These are phyloP conservation scores for Troides helena DNA, from an alignment of 2,888 invertebrate genomes.

Conservation along the genomic window DNA sequence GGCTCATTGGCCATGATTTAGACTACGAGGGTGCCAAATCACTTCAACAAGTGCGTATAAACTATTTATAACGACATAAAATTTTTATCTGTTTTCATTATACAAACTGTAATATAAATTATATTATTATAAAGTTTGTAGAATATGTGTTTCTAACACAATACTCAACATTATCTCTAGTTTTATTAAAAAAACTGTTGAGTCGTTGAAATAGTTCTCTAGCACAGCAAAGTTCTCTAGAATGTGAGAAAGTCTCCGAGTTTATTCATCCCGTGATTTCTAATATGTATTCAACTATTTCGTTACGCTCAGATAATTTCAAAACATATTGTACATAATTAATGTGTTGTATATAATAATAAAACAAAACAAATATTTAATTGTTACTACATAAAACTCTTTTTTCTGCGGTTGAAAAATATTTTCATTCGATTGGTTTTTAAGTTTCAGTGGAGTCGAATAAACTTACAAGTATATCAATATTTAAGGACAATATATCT, in stretches of 20 bases:
- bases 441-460: too few species aligned
- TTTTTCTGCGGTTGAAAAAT: too few species aligned
- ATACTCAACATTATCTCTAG: too few species aligned
- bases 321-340: too few species aligned
- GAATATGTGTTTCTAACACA: too few species aligned
- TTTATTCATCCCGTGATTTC: background rate
- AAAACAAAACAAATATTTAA: background rate
- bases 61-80: background rate
- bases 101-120: too few species aligned
- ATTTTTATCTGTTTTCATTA: too few species aligned
- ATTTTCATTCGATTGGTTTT: too few species aligned
- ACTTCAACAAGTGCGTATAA: constrained; percentile 64
- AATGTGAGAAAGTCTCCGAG: background rate
- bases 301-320: background rate
- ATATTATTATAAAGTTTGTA: too few species aligned
- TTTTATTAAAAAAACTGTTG: too few species aligned
- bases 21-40: constrained; percentile 88
- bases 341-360: background rate
- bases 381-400: background rate
- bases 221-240: background rate
- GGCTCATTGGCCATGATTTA: constrained; percentile 90
- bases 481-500: too few species aligned
- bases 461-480: too few species aligned
- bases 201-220: background rate
- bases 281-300: background rate